phyloP scores from a whole-genome alignment of 2,888 invertebrate genomes.

The Folsomia candida region DNA sequence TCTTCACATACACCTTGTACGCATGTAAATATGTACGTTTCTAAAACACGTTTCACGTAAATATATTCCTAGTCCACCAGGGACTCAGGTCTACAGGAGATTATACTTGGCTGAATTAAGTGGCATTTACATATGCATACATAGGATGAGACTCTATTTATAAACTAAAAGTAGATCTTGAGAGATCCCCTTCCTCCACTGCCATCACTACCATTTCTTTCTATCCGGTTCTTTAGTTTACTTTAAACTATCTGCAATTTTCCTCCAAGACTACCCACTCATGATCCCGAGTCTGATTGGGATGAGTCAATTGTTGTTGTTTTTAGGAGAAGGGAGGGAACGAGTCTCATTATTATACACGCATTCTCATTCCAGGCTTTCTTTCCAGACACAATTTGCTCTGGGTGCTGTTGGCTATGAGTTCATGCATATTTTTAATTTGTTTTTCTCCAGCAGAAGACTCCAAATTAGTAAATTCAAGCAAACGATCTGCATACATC shows the following conservation, averaged over 20 bases:
- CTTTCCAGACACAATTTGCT: not conserved
- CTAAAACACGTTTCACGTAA: not conserved
- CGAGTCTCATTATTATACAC: not conserved
- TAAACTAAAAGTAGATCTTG: not conserved
- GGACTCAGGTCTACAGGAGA: no score
- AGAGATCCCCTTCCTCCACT: not conserved
- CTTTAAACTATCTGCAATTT: not conserved
- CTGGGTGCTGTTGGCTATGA: no score
- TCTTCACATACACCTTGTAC: no score
- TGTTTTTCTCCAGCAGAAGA: not conserved
- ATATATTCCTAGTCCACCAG: no score
- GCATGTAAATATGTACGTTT: not conserved
- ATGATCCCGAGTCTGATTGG: not conserved
- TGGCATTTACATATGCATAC: constrained; percentile 1
- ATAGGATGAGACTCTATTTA: not conserved
- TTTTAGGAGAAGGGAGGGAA: not conserved
- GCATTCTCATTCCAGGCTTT: not conserved
- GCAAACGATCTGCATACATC: not conserved
- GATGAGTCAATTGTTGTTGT: constrained; percentile 1
- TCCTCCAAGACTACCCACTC: not conserved
- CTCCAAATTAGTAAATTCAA: not conserved
- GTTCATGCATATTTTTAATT: not conserved
- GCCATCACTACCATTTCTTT: not conserved
- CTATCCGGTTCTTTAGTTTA: not conserved
- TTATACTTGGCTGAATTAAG: not conserved